Evolutionary conservation across 1,140 invertebrate species (phyloP), one percentile per base, ranked within the genome.

Genomic region (Pachyrhynchus sulphureomaculatus): DNA sequence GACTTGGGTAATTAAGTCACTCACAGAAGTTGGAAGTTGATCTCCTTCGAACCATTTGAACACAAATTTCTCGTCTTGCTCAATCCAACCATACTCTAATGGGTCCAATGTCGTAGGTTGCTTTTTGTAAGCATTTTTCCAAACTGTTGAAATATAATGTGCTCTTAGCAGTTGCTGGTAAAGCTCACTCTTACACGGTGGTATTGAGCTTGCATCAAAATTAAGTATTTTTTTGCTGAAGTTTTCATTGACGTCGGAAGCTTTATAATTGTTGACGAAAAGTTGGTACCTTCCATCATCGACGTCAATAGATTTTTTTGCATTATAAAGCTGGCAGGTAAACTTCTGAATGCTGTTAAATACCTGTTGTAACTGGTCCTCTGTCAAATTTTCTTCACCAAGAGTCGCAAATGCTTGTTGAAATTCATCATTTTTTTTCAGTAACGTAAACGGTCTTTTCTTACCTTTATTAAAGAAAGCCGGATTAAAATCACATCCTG

Each of bases 91-190:
- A 53, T 67, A 67, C 10, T 68, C 62, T 39, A 68, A 42, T 57
- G 56, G 65, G 41, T 44, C 15, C 39, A 68, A 42, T 2, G 37
- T 51, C 1, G 62, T 57, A 47, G 62, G 65, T n/a, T n/a, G n/a
- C n/a, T n/a, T n/a, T n/a, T n/a, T n/a, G n/a, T n/a, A n/a, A n/a
- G 65, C 57, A 66, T 68, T 68, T 68, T 61, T 68, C 52, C 67
- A 68, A 42, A 68, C 57, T 10, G 1, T 56, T 5, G 56, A 65
- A 65, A 68, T 65, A 34, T 68, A 68, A 34, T 68, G 67, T 34
- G 34, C 64, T 67, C 57, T 67, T 51, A 62, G 33, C 63, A 67
- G 29, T 32, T 67, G n/a, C n/a, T n/a, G n/a, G n/a, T n/a, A n/a
- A n/a, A n/a, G n/a, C n/a, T n/a, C n/a, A n/a, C n/a, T n/a, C 29